Base-by-base conservation (phyloP, 2,888 invertebrate genomes). In the Amblyjoppa proteus region DNA sequence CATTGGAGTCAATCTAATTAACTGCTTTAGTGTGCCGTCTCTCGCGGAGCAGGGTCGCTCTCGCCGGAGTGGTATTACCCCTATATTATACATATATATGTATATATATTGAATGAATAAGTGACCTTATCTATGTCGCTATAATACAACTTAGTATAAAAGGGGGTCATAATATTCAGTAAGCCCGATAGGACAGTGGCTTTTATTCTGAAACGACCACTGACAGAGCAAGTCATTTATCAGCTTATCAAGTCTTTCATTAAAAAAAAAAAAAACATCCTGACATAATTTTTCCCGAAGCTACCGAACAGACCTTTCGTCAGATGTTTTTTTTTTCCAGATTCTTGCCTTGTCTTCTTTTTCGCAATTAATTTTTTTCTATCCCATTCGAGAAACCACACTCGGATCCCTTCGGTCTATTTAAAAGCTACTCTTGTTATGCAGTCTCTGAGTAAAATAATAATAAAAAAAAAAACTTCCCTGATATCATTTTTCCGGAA, bases 1-100 rank as follows among this genome's bases (percentile, higher is more conserved):
- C 78, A 81, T 85, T 78, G 69, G 74, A 85, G 81, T 85, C 84
- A 81, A 85, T 85, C 81, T 74, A 78, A 85, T 81, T 85, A 85
- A 81, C 84, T 64, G 81, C 64, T 81, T 85, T 81, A 81, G 74
- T 56, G 77, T n/a, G 71, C 70, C 71, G 38, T 79, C 71, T 73
- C 71, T 61, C 70, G 70, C 45, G 20, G 49, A 49, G 58, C 58
- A 58, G 45, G 49, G 58, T 81, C 81, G 66, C 58, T 80, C 70
- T 70, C 71, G 68, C 41, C 31, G 45, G 73, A 73, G 71, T 53
- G 51, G 58, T 68, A 73, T 81, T 66, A 81, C 74, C 58, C 45
- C 45, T 75, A 34, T 38, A 25, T 45, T 49, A 61, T 71, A 74
- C 53, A 28, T 68, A 78, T 53, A 41, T 28, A 25, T 11, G 53